Conservation (phyloP, 1,140 invertebrate species). For the Pararge aegeria region DNA sequence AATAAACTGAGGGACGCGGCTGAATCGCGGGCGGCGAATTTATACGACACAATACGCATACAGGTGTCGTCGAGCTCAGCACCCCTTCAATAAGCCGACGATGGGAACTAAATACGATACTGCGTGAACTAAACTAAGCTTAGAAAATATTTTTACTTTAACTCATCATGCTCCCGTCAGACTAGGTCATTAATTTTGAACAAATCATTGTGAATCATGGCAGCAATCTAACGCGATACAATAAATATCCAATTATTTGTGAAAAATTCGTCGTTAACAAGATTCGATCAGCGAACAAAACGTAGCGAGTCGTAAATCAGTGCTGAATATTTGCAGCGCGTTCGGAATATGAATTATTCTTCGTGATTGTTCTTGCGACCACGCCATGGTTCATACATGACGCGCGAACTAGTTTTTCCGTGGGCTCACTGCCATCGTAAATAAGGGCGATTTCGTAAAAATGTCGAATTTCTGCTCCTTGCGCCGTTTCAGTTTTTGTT, state of each 20-base stretch:
- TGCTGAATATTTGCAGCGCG: slow-evolving; percentile 73
- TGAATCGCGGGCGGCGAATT: slow-evolving; percentile 63
- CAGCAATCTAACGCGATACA: slow-evolving; percentile 43
- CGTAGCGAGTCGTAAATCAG: slow-evolving; percentile 55
- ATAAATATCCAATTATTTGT: slow-evolving; percentile 78
- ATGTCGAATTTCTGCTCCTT: slow-evolving; percentile 46
- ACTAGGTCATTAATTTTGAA: neutral
- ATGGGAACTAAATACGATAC: slow-evolving; percentile 64
- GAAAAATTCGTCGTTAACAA: slow-evolving; percentile 65
- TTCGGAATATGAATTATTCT: slow-evolving; percentile 80
- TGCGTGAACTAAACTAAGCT: slow-evolving; percentile 35
- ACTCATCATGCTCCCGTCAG: neutral
- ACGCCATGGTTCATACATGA: slow-evolving; percentile 79
- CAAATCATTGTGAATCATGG: neutral
- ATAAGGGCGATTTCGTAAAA: slow-evolving; percentile 57
- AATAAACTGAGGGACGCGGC: slow-evolving; percentile 63
- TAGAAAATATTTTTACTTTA: slow-evolving; percentile 10
- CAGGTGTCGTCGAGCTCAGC: slow-evolving; percentile 65
- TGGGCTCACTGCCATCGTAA: slow-evolving; percentile 47
- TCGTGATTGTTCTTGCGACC: slow-evolving; percentile 70
- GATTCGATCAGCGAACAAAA: slow-evolving; percentile 40
- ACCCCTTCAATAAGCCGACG: slow-evolving; percentile 63
- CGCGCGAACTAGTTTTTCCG: slow-evolving; percentile 73
- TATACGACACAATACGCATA: slow-evolving; percentile 75
- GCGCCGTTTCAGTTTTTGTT: slow-evolving; percentile 39